phyloP scores from a whole-genome alignment of 1,140 invertebrate genomes.

The Ridgeia piscesae region DNA sequence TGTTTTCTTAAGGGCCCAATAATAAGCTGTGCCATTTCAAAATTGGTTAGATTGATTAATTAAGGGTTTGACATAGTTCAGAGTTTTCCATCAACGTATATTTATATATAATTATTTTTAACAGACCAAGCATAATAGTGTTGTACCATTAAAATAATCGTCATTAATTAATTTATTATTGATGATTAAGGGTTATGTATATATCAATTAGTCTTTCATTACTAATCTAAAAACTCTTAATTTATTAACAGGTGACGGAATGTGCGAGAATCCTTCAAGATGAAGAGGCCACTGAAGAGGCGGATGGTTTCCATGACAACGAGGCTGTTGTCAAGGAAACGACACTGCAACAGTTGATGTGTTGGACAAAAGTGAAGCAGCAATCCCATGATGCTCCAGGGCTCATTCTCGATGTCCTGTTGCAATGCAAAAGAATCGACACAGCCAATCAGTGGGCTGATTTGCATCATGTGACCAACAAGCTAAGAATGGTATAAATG shows the following conservation, averaged over 20 bases:
- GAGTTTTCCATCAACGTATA: background rate
- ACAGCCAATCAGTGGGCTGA: conserved; percentile 43
- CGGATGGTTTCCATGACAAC: conserved; percentile 8
- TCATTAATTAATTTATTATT: background rate
- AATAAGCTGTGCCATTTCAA: too few relatives aligned
- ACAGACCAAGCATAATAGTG: background rate
- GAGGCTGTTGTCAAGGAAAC: conserved; percentile 13
- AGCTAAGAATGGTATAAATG: background rate
- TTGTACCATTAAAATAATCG: background rate
- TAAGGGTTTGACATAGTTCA: background rate
- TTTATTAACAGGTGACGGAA: conserved; percentile 42
- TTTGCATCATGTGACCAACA: conserved; percentile 19
- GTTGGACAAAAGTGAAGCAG: conserved; percentile 40
- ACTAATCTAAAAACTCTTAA: conserved; percentile 5
- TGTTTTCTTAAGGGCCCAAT: too few relatives aligned
- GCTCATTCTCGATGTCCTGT: conserved; percentile 41
- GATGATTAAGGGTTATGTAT: background rate
- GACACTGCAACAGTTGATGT: conserved; percentile 39
- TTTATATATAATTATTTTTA: too few relatives aligned
- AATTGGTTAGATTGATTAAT: too few relatives aligned
- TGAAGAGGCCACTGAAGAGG: conserved; percentile 28
- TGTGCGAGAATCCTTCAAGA: conserved; percentile 39
- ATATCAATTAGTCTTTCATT: conserved; percentile 20
- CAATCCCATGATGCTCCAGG: conserved; percentile 32
- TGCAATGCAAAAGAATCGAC: conserved; percentile 41